phyloP scores from a whole-genome alignment of 2,888 invertebrate species.

The Slavum lentiscoides region DNA sequence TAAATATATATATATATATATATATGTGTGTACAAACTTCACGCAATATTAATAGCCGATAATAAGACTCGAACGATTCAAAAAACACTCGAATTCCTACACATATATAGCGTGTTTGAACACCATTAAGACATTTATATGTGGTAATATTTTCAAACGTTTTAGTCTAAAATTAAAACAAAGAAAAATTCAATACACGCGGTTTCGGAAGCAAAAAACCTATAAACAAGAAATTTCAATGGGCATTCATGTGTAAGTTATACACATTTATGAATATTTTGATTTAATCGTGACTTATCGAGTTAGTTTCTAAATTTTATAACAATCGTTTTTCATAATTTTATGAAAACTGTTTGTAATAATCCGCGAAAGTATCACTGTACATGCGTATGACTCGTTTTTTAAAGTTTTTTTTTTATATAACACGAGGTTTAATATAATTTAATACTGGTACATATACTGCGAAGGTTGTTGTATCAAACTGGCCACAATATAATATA shows the following conservation, averaged over 20 bases:
- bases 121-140: conserved; percentile 9
- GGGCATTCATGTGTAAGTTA: neutral
- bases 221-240: neutral
- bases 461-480: neutral
- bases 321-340: neutral
- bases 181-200: neutral
- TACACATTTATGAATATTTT: conserved; percentile 3
- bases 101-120: conserved; percentile 20
- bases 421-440: too few relatives aligned
- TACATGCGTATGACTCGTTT: too few relatives aligned
- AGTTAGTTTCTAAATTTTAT: conserved; percentile 17
- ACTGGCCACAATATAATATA: neutral
- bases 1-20: neutral
- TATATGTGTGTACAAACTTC: neutral
- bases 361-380: too few relatives aligned
- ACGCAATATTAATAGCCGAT: neutral
- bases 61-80: neutral
- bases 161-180: conserved; percentile 3
- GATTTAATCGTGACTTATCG: conserved; percentile 36
- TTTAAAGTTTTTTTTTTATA: too few relatives aligned
- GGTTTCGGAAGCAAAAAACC: neutral
- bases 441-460: too few relatives aligned
- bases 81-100: conserved; percentile 26
- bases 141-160: neutral
- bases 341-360: neutral